Conservation (phyloP, 2,888 invertebrate genomes). For the Xestobium rufovillosum region DNA sequence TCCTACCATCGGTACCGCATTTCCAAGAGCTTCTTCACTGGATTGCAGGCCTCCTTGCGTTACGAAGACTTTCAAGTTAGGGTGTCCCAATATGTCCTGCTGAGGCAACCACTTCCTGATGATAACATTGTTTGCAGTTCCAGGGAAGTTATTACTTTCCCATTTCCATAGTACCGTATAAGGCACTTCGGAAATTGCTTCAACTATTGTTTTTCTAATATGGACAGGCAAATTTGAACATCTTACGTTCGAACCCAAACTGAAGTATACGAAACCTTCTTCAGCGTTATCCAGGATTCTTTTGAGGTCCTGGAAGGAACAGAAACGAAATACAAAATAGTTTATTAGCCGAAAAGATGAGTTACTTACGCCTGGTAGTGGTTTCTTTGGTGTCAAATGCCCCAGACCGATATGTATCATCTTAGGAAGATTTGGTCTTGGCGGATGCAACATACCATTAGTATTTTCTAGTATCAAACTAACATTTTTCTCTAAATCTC, state of each 20-base stretch:
- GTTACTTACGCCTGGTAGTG: slow-evolving; percentile 41
- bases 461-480: slow-evolving; percentile 41
- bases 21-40: slow-evolving; percentile 17
- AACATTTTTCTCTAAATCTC: slow-evolving; percentile 27
- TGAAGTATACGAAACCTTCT: slow-evolving; percentile 26
- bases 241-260: slow-evolving; percentile 24
- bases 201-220: slow-evolving; percentile 16
- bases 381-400: slow-evolving; percentile 36
- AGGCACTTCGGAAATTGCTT: slow-evolving; percentile 19
- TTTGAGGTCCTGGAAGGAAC: slow-evolving; percentile 21
- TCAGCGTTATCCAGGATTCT: slow-evolving; percentile 23
- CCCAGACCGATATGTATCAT: slow-evolving; percentile 38
- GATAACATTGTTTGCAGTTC: too few relatives aligned
- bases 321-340: too few relatives aligned
- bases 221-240: slow-evolving; percentile 17
- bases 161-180: too few relatives aligned
- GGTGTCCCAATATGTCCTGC: too few relatives aligned
- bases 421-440: slow-evolving; percentile 39
- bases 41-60: slow-evolving; percentile 21
- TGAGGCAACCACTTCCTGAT: too few relatives aligned
- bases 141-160: too few relatives aligned
- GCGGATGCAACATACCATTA: slow-evolving; percentile 36
- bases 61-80: slow-evolving; percentile 17
- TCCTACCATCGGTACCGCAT: slow-evolving; percentile 11
- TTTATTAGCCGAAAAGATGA: too few relatives aligned